These are phyloP conservation scores for Hirtodrosophila confusa DNA, from an alignment of 2,888 invertebrate genomes.

Conservation along the genomic window DNA sequence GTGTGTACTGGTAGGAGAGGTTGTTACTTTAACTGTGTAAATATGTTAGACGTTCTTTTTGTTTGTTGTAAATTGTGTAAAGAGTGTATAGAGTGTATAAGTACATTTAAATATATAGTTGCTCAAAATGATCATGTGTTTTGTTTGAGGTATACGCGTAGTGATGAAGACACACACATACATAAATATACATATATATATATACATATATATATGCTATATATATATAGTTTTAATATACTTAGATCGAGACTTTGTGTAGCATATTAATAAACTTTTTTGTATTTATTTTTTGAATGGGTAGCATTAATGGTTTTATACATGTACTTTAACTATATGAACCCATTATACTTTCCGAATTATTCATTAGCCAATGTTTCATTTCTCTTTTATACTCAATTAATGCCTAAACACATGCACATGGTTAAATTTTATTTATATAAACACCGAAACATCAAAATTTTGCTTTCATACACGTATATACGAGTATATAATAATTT, in stretches of 20 bases:
- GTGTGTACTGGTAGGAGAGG: constrained; percentile 39
- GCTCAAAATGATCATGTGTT: constrained; percentile 73
- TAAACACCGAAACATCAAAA: constrained; percentile 71
- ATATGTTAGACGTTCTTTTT: constrained; percentile 58
- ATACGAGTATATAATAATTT: constrained; percentile 5
- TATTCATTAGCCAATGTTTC: constrained; percentile 57
- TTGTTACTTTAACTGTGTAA: constrained; percentile 52
- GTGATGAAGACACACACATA: constrained; percentile 85
- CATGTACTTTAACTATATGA: constrained; percentile 39
- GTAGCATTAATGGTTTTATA: constrained; percentile 71
- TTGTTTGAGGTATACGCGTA: constrained; percentile 86
- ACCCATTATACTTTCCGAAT: constrained; percentile 33
- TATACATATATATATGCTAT: constrained; percentile 70
- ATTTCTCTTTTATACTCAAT: constrained; percentile 43
- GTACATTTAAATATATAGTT: constrained; percentile 65
- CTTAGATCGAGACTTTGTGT: constrained; percentile 49
- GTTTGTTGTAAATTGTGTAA: constrained; percentile 44
- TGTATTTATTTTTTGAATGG: constrained; percentile 23
- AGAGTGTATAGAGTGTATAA: constrained; percentile 69
- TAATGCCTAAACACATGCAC: constrained; percentile 55
- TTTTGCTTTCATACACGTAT: constrained; percentile 40
- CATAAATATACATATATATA: constrained; percentile 71
- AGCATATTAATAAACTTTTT: too few species aligned
- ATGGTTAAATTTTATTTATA: constrained; percentile 46
- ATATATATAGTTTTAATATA: constrained; percentile 15